phyloP scores from a whole-genome alignment of 2,888 invertebrate genomes.

The Hirtodrosophila confusa region DNA sequence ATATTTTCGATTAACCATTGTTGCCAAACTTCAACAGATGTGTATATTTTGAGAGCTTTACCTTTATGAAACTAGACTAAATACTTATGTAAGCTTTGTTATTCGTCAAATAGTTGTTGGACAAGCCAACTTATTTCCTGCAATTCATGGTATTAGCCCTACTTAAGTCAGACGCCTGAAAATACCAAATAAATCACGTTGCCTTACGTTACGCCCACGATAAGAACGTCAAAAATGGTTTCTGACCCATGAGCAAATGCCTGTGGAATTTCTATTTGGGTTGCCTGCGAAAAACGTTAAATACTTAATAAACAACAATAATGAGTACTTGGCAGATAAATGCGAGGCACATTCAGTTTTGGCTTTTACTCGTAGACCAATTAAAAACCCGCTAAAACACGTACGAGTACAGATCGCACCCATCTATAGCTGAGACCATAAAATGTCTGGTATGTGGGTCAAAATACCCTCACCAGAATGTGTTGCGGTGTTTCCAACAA shows the following conservation, averaged over 20 bases:
- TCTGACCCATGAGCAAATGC: slow-evolving; percentile 57
- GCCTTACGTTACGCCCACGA: slow-evolving; percentile 28
- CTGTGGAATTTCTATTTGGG: slow-evolving; percentile 51
- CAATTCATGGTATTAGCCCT: slow-evolving; percentile 24
- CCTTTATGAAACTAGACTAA: too few species aligned
- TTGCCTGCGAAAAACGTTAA: slow-evolving; percentile 3
- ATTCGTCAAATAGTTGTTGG: slow-evolving; percentile 16
- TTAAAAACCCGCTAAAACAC: slow-evolving; percentile 5
- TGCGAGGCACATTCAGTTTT: not conserved
- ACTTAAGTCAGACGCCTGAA: slow-evolving; percentile 10
- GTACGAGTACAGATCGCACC: not conserved
- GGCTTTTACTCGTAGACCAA: not conserved
- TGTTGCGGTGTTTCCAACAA: not conserved
- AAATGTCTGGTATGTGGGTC: slow-evolving; percentile 10
- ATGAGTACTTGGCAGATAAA: not conserved
- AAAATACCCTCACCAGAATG: not conserved
- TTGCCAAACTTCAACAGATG: too few species aligned
- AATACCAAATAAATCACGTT: slow-evolving; percentile 48
- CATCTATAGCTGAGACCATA: not conserved
- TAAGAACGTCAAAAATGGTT: slow-evolving; percentile 35
- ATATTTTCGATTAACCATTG: too few species aligned
- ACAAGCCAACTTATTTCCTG: slow-evolving; percentile 2
- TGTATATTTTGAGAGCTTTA: too few species aligned
- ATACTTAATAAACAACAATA: slow-evolving; percentile 16
- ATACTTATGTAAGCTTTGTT: not conserved